A percentile compares a stretch with the other conserved stretches of the same genome.
Evolutionary conservation across 2,113 vertebrate species (phyloP).

Genomic region (Misgurnus anguillicaudatus): DNA sequence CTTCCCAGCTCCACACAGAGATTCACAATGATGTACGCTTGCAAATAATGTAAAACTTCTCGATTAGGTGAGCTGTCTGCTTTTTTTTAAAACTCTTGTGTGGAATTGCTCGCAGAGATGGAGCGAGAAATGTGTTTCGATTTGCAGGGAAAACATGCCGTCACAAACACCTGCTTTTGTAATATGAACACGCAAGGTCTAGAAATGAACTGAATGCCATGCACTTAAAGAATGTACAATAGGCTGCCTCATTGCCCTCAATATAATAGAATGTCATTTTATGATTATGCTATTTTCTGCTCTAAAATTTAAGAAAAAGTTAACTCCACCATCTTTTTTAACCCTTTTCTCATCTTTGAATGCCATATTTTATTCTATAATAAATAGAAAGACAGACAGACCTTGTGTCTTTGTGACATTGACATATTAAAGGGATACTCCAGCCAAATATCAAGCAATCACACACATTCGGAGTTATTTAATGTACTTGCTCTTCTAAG

Average conservation of each 20-base stretch:
- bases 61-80: conserved; percentile 32
- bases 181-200: background rate
- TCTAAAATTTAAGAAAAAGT: background rate
- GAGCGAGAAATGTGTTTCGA: background rate
- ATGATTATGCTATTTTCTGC: background rate
- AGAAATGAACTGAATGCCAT: background rate
- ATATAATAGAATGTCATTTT: background rate
- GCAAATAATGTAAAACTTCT: conserved; percentile 41
- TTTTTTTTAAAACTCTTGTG: conserved; percentile 23
- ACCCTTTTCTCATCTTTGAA: too few species aligned
- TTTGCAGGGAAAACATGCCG: background rate
- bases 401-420: too few species aligned
- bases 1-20: conserved; percentile 16
- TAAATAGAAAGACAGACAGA: too few species aligned
- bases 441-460: too few species aligned
- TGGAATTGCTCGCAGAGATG: conserved; percentile 36
- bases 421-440: too few species aligned
- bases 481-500: too few species aligned
- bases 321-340: too few species aligned
- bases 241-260: background rate
- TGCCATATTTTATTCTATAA: too few species aligned
- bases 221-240: background rate
- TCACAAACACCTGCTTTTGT: conserved; percentile 10
- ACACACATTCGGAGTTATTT: too few species aligned
- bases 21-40: conserved; percentile 29